Percentiles rank a stretch among this genome's conserved stretches.
phyloP scores from a whole-genome alignment of 2,113 vertebrate species.

The Chlamydotis undulata region DNA sequence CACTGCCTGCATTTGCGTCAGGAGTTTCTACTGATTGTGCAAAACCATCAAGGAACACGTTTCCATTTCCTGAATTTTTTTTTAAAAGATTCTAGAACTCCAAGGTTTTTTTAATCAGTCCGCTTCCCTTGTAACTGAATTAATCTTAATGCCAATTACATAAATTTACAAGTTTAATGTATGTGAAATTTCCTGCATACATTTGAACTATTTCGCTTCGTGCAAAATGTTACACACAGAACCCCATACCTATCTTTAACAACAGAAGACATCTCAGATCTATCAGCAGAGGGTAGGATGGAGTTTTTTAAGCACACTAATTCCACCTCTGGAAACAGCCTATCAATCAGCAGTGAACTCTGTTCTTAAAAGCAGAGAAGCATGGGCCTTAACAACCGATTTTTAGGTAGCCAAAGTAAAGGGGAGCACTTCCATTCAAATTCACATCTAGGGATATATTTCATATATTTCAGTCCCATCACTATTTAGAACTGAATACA shows the following conservation, averaged over 20 bases:
- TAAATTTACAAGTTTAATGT: not conserved
- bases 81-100: not conserved
- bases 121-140: not conserved
- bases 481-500: not conserved
- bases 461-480: not conserved
- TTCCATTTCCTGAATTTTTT: not conserved
- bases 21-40: not conserved
- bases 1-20: not conserved
- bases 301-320: not conserved
- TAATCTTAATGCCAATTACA: not conserved
- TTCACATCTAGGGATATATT: not conserved
- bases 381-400: not conserved
- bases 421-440: not conserved
- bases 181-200: rapidly evolving
- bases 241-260: not conserved
- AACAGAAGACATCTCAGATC: not conserved
- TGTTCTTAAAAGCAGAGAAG: not conserved
- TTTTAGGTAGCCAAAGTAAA: not conserved
- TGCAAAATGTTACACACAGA: not conserved
- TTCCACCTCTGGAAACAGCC: not conserved
- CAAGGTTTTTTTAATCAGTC: not conserved
- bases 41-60: not conserved
- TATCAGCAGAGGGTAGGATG: not conserved
- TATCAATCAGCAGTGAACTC: not conserved
- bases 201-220: not conserved